Base-by-base conservation (phyloP, 2,888 invertebrate species). In the Dicranocentrus wangi region DNA sequence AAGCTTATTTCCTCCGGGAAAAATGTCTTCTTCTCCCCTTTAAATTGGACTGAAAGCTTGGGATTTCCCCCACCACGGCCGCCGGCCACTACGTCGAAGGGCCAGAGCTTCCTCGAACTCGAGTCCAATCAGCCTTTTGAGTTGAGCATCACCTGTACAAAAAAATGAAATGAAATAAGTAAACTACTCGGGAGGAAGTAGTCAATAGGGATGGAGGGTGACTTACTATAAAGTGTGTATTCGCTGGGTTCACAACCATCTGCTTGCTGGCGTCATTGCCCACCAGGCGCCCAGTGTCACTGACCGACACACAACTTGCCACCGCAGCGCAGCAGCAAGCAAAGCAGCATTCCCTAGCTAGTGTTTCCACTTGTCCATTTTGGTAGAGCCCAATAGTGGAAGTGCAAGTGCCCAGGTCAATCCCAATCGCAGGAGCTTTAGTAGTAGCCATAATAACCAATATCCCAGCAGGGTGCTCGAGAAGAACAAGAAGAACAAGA, bases 181-280 rank as follows among this genome's bases (percentile, higher is more conserved):
- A n/a, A n/a, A n/a, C n/a, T n/a, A n/a, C n/a, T n/a, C n/a, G n/a
- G n/a, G n/a, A n/a, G n/a, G n/a, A n/a, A n/a, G n/a, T n/a, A n/a
- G n/a, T n/a, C n/a, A n/a, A n/a, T n/a, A n/a, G n/a, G n/a, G n/a
- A n/a, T n/a, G n/a, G n/a, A n/a, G n/a, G n/a, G n/a, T n/a, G n/a
- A n/a, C n/a, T n/a, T n/a, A n/a, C n/a, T n/a, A n/a, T n/a, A 51
- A 81, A 95, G 87, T 95, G 94, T 87, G 94, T 94, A 91, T 95
- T 94, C 89, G 92, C 93, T 84, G 95, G 94, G 90, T 95, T 95
- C 94, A 95, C 94, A 87, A 94, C 90, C 61, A 93, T 93, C 89
- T 95, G 95, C 88, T 94, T 94, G 89, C 95, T 95, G 39, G 95
- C 95, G 15, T 94, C 94, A 90, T 95, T 95, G 32, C 95, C 95